Evolutionary conservation across 92 coral and sea anemone genomes (phyloP), one percentile per base, ranked within the genome.

Genomic region (Actinernus sp.): DNA sequence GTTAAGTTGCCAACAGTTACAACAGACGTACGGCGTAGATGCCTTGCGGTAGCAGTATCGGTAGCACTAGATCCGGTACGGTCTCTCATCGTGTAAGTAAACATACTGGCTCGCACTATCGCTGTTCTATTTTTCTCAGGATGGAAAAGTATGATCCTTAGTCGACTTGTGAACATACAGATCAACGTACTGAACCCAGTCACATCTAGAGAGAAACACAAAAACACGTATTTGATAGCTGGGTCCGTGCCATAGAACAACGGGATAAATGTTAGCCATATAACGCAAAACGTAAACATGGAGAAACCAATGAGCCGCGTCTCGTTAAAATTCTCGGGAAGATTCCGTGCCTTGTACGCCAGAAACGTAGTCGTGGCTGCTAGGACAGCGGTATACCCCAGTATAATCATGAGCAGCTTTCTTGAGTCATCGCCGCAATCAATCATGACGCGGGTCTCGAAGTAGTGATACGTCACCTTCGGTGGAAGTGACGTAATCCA

Each of bases 241-340:
- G 79, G 61, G 11, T 68, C 78, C 1, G 96, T 84, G 49, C 84
- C 93, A 38, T 81, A 81, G 76, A 78, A 95, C 6, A 79, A 68
- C 54, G 90, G 91, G 3, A 95, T 79, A 19, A 80, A 76, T n/a
- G 85, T 74, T 1, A 84, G 55, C 86, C 97, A 74, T 11, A 95
- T 95, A 4, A 95, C 92, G n/a, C 95, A 95, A 25, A 79, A 89
- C 0, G 97, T 91, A 41, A 95, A 95, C 97, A 95, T 91, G 0
- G 99, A 82, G 31, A 95, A 95, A 0, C 95, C 93, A n/a, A 95
- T 95, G 64, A 82, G 50, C 1, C 95, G 73, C 4, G 99, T 88
- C 58, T 95, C 99, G 84, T 86, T 95, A 66, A 95, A 95, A 44
- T 95, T 91, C 49, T 88, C 95, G 25, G 99, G 99, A 19, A 95